Conservation (phyloP, 1,140 invertebrate genomes). For the Trachymyrmex septentrionalis region DNA sequence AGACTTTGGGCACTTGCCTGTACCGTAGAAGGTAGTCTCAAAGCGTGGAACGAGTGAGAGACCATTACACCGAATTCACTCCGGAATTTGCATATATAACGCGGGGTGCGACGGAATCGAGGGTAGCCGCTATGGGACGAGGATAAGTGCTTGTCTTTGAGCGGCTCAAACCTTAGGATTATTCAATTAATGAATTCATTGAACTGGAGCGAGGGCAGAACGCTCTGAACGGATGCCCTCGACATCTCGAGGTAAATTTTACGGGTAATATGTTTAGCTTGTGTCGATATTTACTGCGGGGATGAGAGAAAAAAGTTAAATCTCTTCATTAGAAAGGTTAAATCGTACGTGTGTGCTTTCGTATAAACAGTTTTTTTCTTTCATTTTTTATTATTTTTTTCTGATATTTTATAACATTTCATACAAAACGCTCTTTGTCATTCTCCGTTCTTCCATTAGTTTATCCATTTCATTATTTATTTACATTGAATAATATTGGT, state of each 20-base stretch:
- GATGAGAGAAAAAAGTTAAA: conserved; percentile 1
- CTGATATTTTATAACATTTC: background rate
- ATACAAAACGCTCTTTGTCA: background rate
- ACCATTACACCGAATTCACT: conserved; percentile 74
- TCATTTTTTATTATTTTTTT: background rate
- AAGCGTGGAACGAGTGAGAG: conserved; percentile 43
- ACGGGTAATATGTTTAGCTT: background rate
- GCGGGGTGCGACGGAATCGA: conserved; percentile 38
- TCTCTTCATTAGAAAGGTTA: background rate
- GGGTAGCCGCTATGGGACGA: conserved; percentile 39
- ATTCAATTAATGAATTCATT: conserved; percentile 79
- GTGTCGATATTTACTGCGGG: background rate
- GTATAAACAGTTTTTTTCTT: background rate
- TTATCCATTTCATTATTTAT: conserved; percentile 1
- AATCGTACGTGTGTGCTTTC: background rate
- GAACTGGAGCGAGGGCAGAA: conserved; percentile 31
- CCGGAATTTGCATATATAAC: conserved; percentile 78
- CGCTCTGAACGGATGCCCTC: background rate
- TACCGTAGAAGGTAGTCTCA: background rate
- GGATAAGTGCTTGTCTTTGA: conserved; percentile 76
- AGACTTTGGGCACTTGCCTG: background rate
- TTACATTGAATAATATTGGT: background rate
- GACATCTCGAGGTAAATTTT: background rate
- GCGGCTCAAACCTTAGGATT: conserved; percentile 71
- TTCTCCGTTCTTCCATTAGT: background rate